A percentile compares a stretch with the other conserved stretches of the same genome.
phyloP scores from a whole-genome alignment of 2,113 vertebrate species.

The Sisor rabdophorus region DNA sequence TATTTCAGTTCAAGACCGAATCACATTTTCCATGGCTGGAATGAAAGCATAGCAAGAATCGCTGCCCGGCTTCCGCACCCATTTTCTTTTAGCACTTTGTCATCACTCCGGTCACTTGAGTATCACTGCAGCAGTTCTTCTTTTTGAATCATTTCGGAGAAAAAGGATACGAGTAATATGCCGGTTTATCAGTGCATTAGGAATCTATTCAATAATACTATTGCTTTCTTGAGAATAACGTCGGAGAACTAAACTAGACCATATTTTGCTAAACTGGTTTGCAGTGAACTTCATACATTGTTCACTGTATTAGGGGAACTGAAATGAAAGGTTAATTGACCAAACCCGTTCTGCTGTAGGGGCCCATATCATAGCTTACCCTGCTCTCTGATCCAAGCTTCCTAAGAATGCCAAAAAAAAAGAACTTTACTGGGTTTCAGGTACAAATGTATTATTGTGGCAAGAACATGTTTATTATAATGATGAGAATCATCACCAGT shows the following conservation, averaged over 20 bases:
- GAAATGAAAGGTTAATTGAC: no score
- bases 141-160: neutral
- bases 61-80: constrained; percentile 40
- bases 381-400: no score
- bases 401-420: no score
- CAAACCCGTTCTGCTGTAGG: no score
- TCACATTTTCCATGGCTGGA: constrained; percentile 66
- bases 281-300: neutral
- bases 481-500: neutral
- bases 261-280: neutral
- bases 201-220: neutral
- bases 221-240: neutral
- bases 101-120: constrained; percentile 49
- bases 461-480: neutral
- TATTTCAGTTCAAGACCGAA: constrained; percentile 67
- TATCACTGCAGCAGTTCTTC: neutral
- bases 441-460: no score
- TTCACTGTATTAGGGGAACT: no score
- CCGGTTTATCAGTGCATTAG: neutral
- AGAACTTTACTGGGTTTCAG: no score
- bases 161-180: neutral
- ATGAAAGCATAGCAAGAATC: constrained; percentile 59
- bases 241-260: neutral
- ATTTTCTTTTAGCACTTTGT: constrained; percentile 41
- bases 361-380: no score